Evolutionary conservation across 2,888 invertebrate genomes (phyloP).

Genomic region (Apocheima hispidaria): DNA sequence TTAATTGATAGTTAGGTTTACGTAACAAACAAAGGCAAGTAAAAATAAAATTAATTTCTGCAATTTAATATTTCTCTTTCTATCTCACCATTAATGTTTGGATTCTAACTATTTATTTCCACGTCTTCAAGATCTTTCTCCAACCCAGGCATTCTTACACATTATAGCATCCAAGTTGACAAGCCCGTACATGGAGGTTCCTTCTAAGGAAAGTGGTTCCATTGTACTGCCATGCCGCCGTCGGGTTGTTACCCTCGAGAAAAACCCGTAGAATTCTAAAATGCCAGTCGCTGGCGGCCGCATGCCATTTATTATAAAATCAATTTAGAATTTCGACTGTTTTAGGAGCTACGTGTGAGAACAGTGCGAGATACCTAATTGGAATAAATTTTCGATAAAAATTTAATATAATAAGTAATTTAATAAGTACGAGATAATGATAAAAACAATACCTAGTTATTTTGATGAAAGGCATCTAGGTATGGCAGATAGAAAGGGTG

Average conservation of each 20-base stretch:
- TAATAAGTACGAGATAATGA: no score
- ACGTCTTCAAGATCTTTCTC: slow-evolving; percentile 11
- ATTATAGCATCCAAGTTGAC: slow-evolving; percentile 25
- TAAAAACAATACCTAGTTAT: no score
- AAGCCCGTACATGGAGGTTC: slow-evolving; percentile 46
- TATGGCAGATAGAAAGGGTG: no score
- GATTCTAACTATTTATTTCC: background rate
- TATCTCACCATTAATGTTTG: background rate
- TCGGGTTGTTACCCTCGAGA: slow-evolving; percentile 74
- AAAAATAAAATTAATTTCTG: no score
- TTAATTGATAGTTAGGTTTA: no score
- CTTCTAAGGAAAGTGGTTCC: slow-evolving; percentile 77
- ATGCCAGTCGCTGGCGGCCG: slow-evolving; percentile 30
- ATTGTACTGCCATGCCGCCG: slow-evolving; percentile 63
- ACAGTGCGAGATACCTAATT: background rate
- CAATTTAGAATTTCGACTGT: slow-evolving; percentile 4
- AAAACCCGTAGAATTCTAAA: slow-evolving; percentile 68
- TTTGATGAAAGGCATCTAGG: no score
- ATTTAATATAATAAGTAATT: no score
- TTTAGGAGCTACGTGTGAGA: slow-evolving; percentile 9
- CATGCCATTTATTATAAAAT: slow-evolving; percentile 28
- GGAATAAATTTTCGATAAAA: no score
- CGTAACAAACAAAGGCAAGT: no score
- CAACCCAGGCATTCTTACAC: slow-evolving; percentile 10
- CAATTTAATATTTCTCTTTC: no score